These are phyloP conservation scores for Linnaemya tessellans DNA, from an alignment of 2,888 invertebrate species.

Conservation along the genomic window DNA sequence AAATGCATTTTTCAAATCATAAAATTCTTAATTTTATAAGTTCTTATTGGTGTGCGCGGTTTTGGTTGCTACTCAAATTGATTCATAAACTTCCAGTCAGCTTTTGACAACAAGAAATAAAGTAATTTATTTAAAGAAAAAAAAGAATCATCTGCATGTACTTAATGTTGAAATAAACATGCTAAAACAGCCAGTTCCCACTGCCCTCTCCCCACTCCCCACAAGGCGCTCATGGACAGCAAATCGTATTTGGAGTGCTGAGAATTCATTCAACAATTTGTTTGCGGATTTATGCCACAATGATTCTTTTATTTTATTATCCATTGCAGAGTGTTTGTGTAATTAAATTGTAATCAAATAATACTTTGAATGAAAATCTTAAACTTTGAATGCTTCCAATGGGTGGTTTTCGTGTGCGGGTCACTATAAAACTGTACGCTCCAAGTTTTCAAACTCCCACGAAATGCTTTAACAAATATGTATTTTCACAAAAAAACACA, in stretches of 20 bases:
- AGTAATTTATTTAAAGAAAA: neutral
- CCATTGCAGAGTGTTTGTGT: constrained; percentile 6
- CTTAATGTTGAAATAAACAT: constrained; percentile 21
- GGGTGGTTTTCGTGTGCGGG: neutral
- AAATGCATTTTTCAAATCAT: constrained; percentile 30
- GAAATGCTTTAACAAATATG: too few relatives aligned
- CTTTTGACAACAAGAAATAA: constrained; percentile 4
- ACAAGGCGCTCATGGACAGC: neutral
- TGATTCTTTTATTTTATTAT: constrained; percentile 41
- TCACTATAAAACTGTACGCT: too few relatives aligned
- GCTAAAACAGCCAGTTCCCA: neutral
- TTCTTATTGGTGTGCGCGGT: neutral
- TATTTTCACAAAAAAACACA: too few relatives aligned
- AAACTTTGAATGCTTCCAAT: neutral
- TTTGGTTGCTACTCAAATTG: constrained; percentile 11
- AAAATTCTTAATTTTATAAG: constrained; percentile 44
- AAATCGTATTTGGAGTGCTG: constrained; percentile 2
- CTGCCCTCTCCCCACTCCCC: neutral
- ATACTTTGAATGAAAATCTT: constrained; percentile 12
- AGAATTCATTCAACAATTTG: constrained; percentile 55
- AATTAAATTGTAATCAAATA: constrained; percentile 39
- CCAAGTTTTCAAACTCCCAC: too few relatives aligned
- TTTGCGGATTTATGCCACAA: constrained; percentile 39
- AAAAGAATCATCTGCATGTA: neutral
- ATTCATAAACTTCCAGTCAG: constrained; percentile 35